These are phyloP conservation scores for Poicephalus meyeri DNA, from an alignment of 2,113 vertebrate species.

Conservation along the genomic window DNA sequence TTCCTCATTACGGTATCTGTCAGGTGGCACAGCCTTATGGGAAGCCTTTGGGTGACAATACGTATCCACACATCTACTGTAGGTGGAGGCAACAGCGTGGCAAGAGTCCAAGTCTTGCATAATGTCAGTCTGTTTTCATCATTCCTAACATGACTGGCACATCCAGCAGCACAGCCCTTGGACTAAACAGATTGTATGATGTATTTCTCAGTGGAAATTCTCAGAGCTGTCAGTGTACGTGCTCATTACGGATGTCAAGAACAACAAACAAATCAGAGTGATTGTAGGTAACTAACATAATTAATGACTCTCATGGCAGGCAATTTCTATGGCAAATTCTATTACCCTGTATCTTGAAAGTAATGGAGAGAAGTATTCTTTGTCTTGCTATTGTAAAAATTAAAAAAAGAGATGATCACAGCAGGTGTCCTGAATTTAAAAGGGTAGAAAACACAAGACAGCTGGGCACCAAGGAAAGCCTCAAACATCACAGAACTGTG, in stretches of 20 bases:
- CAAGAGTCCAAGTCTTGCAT: neutral
- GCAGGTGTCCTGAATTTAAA: neutral
- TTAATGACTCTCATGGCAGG: neutral
- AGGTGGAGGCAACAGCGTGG: neutral
- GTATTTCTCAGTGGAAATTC: slow-evolving; percentile 15
- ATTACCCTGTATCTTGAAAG: neutral
- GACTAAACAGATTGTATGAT: slow-evolving; percentile 24
- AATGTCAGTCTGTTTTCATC: neutral
- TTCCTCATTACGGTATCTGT: neutral
- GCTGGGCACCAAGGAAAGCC: neutral
- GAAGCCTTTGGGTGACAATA: neutral
- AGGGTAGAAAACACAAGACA: neutral
- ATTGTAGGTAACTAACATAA: neutral
- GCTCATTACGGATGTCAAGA: neutral
- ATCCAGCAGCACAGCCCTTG: slow-evolving; percentile 4
- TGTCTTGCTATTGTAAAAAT: neutral
- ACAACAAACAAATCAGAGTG: neutral
- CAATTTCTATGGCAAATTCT: neutral
- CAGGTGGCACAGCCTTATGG: neutral
- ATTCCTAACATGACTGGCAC: neutral
- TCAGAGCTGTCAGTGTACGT: neutral
- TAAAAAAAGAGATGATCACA: neutral
- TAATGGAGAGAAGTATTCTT: neutral
- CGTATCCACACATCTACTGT: neutral
- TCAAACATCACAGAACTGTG: neutral